Evolutionary conservation across 2,797 vertebrate genomes (phyloP), one percentile per base, ranked within the genome.

Genomic region (Oryzias sinensis): DNA sequence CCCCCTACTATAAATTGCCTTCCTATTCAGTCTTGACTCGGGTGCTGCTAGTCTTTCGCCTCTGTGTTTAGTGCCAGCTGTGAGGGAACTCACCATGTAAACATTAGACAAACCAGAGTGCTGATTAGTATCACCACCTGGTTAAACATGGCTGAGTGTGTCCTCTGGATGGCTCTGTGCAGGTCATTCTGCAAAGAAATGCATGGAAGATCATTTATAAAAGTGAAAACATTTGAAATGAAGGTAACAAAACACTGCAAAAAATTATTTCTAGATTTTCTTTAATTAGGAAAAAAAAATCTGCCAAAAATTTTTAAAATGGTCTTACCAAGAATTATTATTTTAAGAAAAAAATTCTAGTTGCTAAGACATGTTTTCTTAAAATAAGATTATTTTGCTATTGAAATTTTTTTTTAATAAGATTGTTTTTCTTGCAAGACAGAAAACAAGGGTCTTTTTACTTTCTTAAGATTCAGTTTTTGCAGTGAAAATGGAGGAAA

Each of bases 51-150:
- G 13, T 17, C 5, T 0, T 1, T 33, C 4, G 2, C 4, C 20
- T n/a, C 22, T 62, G 6, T 45, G 15, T 52, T 68, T 43, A 49
- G 53, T 46, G 25, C 57, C 48, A 67, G 33, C 44, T 40, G 46
- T 11, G n/a, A 54, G 49, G 48, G 43, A 82, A 89, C 93, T 76
- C 74, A 94, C 93, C 93, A 94, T 52, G 93, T 94, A 77, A 94
- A 94, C 91, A 94, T 94, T 79, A 94, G 92, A 77, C 93, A 94
- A 58, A 94, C 89, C 59, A 94, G 86, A 1, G 93, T 94, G 81
- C 91, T 93, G 84, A 94, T 93, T 71, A 94, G 93, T 70, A 94
- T 94, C 79, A 94, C 92, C 77, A 94, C 93, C 81, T 94, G 93
- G 84, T 94, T 94, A 78, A 94, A 94, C 93, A 94, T 94, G 84